Evolutionary conservation across 1,140 invertebrate genomes (phyloP), one percentile per base, ranked within the genome.

Genomic region (Drosophila insularis): DNA sequence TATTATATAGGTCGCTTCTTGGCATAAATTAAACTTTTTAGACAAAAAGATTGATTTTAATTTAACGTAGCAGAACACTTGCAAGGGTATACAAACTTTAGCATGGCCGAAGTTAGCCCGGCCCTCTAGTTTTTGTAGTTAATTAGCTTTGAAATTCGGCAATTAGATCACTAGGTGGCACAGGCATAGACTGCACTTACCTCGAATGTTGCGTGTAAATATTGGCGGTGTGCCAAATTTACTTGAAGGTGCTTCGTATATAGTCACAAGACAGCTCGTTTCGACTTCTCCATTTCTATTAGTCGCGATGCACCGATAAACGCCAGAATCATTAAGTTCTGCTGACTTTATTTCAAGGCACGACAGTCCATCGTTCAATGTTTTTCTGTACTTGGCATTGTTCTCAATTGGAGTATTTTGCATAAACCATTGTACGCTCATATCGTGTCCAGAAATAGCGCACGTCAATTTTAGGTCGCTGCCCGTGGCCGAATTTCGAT

Each of bases 381-480:
- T 80, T 64, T 71, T 84, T 46, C 63, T 84, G 69, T 91, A 89
- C 75, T 91, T 91, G 59, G 68, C 63, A 65, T 67, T 67, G 55
- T 84, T 89, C n/a, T 72, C 64, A 55, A 92, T 81, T 10, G 62
- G 91, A 61, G 93, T 89, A 2, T 95, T 95, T 86, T 98, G 95
- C 86, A 96, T 98, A 37, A 95, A 95, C 97, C 97, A 99, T 56
- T 95, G 94, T 5, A 98, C 93, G 37, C 93, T 93, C 13, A 97
- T 95, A 70, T 97, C 96, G 0, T 96, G 75, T 23, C 96, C 96
- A 75, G 98, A 94, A 1, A 98, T 94, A 63, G 95, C 96, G 86
- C 98, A 98, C 6, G 96, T 96, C 27, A 99, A 91, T 90, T 95
- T 96, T 0, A 97, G 94, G 65, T 94, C 93, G 37, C 95, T 95